Conservation (phyloP, 1,140 invertebrate species). For the Microplitis mediator region DNA sequence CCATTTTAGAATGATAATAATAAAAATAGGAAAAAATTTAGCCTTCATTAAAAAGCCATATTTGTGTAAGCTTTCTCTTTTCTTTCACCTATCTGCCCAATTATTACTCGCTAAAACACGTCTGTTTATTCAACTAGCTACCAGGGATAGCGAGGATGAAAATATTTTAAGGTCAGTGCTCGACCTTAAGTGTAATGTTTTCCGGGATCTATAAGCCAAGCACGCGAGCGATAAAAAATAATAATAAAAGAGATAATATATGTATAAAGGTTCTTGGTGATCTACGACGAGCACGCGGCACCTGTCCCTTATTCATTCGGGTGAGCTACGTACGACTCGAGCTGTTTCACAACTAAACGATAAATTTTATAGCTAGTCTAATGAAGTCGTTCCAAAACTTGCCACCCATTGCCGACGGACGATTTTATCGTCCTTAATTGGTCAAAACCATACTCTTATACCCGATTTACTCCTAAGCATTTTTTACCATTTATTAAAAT, state of each 20-base stretch:
- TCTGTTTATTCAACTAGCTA: constrained; percentile 5
- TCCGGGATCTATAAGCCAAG: background rate
- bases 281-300: constrained; percentile 47
- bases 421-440: constrained; percentile 14
- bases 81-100: background rate
- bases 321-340: constrained; percentile 9
- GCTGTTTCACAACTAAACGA: constrained; percentile 47
- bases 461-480: background rate
- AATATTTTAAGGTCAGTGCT: too few species aligned
- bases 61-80: background rate
- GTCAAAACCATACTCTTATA: background rate
- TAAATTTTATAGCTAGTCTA: constrained; percentile 59
- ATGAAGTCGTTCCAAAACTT: constrained; percentile 57
- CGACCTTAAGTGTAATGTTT: too few species aligned
- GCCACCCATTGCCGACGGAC: constrained; percentile 29
- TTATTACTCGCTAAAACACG: constrained; percentile 17
- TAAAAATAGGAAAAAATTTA: background rate
- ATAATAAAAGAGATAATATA: too few species aligned
- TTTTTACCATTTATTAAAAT: background rate
- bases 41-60: background rate
- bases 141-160: too few species aligned
- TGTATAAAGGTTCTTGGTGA: constrained; percentile 30
- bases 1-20: background rate
- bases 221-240: background rate
- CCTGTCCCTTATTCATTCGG: constrained; percentile 43